Percentiles rank a stretch among this genome's conserved stretches.
Evolutionary conservation across 2,113 vertebrate species (phyloP).

Genomic region (Neopipo cinnamomea): DNA sequence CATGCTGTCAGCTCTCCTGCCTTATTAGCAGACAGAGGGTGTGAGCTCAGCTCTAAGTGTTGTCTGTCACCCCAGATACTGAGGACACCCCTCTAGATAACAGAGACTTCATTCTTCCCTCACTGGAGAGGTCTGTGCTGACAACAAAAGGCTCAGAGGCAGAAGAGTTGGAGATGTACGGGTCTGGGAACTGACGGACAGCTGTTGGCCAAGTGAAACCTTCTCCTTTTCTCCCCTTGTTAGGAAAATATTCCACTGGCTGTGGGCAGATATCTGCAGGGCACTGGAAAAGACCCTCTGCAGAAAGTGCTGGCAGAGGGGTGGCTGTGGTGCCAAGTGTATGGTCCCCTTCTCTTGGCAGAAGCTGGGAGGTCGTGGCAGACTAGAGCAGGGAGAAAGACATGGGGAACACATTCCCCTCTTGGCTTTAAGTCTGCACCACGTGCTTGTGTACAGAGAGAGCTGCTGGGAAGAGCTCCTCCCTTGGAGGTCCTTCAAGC

Average conservation of each 20-base stretch:
- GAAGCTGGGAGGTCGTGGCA: not conserved
- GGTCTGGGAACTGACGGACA: not conserved
- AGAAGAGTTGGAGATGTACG: not conserved
- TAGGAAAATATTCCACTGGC: not conserved
- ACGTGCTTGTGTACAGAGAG: not conserved
- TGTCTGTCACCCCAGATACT: constrained; percentile 8
- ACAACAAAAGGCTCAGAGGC: not conserved
- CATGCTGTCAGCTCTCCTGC: not conserved
- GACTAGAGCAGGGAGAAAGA: not conserved
- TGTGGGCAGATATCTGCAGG: not conserved
- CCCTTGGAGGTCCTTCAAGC: constrained; percentile 36
- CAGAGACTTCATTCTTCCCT: constrained; percentile 15
- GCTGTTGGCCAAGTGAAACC: not conserved
- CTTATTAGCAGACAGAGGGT: not conserved
- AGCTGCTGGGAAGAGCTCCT: constrained; percentile 57
- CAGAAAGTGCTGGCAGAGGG: not conserved
- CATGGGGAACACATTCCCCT: not conserved
- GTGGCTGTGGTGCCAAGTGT: not conserved
- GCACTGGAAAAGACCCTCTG: not conserved
- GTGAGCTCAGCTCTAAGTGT: not conserved
- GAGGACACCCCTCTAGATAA: constrained; percentile 22
- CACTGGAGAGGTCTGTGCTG: not conserved
- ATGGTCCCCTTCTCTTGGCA: not conserved
- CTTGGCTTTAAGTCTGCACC: not conserved
- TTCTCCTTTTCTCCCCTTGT: not conserved